Base-by-base conservation (phyloP, 1,140 invertebrate species). In the Drosophila kanapiae region DNA sequence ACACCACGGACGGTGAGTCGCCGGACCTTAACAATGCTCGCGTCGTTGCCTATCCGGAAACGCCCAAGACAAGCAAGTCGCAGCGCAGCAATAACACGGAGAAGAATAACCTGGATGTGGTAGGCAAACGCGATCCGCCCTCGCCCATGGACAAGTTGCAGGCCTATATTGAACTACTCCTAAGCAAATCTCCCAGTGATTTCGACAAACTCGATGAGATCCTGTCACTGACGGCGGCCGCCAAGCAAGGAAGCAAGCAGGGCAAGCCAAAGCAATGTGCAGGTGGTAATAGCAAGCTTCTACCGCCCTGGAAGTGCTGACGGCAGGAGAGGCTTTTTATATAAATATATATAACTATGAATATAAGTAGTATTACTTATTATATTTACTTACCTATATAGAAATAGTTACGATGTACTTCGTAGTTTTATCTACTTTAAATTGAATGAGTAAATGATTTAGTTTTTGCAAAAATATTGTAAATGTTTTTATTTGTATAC, bases 261-360 rank as follows among this genome's bases (percentile, higher is more conserved):
- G 8, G 45, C 49, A 60, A 82, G 74, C 35, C 71, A 64, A 68
- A 70, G 7, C 23, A 23, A 23, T 90, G 82, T 40, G 69, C 60
- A 7, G 48, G 72, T 47, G 64, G 75, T 43, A 74, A 42, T 42
- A 65, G 49, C 43, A 91, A 92, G 29, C 79, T 75, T 7, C 91
- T 91, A 16, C 91, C 91, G 27, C 91, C 91, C n/a, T 92, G 91
- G 91, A 92, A 92, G 49, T 80, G 82, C 54, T 92, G 78, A 78
- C 75, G 62, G n/a, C 38, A 16, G 27, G 3, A 33, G n/a, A 56
- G 27, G n/a, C 33, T 56, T 3, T 5, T 27, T 16, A 37, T 56
- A 18, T 27, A 14, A 5, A 27, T 14, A 14, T 27, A 49, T 11
- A 29, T 14, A 49, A 23, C 23, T 31, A 29, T 10, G n/a, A 56